phyloP scores from a whole-genome alignment of 1,140 invertebrate species.

The Anthonomus grandis region DNA sequence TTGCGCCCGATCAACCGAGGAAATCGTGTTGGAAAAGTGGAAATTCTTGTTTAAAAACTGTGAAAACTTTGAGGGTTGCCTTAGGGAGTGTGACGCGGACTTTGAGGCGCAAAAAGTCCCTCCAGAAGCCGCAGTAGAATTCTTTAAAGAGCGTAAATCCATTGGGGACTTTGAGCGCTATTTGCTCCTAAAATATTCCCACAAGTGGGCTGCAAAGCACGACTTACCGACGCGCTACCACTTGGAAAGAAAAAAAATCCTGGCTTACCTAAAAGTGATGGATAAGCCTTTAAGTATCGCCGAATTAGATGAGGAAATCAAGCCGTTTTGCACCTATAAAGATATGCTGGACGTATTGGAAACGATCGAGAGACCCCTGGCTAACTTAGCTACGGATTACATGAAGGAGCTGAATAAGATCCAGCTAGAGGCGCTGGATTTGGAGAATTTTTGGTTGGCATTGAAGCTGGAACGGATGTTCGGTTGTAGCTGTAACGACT shows the following conservation, averaged over 20 bases:
- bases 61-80: constrained; percentile 49
- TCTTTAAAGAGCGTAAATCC: constrained; percentile 46
- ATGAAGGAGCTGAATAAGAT: constrained; percentile 18
- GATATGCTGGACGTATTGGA: constrained; percentile 31
- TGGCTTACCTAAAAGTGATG: constrained; percentile 35
- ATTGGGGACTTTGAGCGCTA: constrained; percentile 50
- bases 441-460: constrained; percentile 42
- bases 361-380: constrained; percentile 11
- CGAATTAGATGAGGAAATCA: constrained; percentile 1
- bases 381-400: constrained; percentile 13
- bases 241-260: constrained; percentile 57
- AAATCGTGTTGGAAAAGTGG: constrained; percentile 55
- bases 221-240: constrained; percentile 49
- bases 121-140: constrained; percentile 54
- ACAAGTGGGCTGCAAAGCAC: constrained; percentile 54
- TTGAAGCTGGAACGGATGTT: constrained; percentile 52
- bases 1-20: constrained; percentile 50
- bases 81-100: constrained; percentile 55
- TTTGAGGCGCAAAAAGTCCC: constrained; percentile 56
- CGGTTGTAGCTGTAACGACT: constrained; percentile 46
- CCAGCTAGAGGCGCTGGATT: constrained; percentile 22
- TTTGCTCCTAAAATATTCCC: constrained; percentile 53
- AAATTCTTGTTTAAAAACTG: constrained; percentile 46
- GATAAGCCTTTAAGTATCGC: not conserved
- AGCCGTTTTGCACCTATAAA: constrained; percentile 23